Percentiles rank a stretch among this genome's conserved stretches.
These are phyloP conservation scores for Episyrphus balteatus DNA, from an alignment of 1,140 invertebrate species.

Conservation along the genomic window DNA sequence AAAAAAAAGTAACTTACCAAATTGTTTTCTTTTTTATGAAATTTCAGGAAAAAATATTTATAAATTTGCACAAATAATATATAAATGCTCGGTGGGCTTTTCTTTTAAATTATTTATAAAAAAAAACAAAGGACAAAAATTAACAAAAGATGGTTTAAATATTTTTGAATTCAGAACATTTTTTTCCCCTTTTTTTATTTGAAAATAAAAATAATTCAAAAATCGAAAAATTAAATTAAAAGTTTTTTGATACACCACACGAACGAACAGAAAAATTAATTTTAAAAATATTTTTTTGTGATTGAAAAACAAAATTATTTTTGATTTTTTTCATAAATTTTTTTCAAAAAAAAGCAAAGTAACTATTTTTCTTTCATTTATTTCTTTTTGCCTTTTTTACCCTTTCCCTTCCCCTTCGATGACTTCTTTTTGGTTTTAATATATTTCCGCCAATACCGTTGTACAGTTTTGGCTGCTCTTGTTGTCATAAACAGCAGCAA, in stretches of 20 bases:
- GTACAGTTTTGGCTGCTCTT: slow-evolving; percentile 8
- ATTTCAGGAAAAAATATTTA: too few species aligned
- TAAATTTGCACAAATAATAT: too few species aligned
- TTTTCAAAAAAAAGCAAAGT: too few species aligned
- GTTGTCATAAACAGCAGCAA: slow-evolving; percentile 12
- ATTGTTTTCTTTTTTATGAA: too few species aligned
- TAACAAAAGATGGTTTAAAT: too few species aligned
- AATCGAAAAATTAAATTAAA: background rate
- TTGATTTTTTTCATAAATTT: too few species aligned
- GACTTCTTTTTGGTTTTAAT: background rate
- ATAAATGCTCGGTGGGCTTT: too few species aligned
- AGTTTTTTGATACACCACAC: background rate
- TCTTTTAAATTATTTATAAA: too few species aligned
- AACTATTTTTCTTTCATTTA: background rate
- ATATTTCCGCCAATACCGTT: slow-evolving; percentile 6
- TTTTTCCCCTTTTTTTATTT: background rate
- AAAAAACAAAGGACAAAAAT: too few species aligned
- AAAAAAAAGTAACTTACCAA: too few species aligned
- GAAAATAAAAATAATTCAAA: too few species aligned
- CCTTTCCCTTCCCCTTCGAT: slow-evolving; percentile 3
- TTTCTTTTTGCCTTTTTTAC: slow-evolving; percentile 6
- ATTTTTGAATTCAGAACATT: background rate
- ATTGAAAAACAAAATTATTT: too few species aligned
- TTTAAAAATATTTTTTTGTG: background rate
- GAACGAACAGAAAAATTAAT: background rate